Evolutionary conservation across 2,888 invertebrate genomes (phyloP), one percentile per base, ranked within the genome.

Genomic region (Poecilobothrus nobilitatus): DNA sequence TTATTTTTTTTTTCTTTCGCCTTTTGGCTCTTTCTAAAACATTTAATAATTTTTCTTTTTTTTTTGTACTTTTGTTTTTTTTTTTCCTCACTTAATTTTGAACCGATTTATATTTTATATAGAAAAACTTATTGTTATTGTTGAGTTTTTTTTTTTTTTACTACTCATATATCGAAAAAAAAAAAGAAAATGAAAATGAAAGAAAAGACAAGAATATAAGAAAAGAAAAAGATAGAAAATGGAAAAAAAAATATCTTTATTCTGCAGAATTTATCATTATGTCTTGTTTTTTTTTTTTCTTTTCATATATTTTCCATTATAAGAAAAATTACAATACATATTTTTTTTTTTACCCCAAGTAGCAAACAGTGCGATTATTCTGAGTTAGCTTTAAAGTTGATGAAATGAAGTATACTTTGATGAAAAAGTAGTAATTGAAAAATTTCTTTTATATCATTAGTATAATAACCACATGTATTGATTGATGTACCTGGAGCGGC

Each of bases 271-370:
- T 53, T 53, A 53, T 53, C 53, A 53, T 53, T 18, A 53, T 53
- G 53, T 53, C 15, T 53, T 53, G 3, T 15, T 18, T 53, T 15
- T 53, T 6, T 53, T 18, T 12, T 53, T 53, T 53, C 7, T 53
- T 53, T 18, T 53, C 53, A 53, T 18, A 53, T 53, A 53, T 53
- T 53, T n/a, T 53, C 53, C 53, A 53, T 53, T 53, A 53, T 53
- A 53, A 53, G 37, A 6, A 15, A 53, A 53, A 53, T 53, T 53
- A 53, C 5, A 27, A 27, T 53, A 53, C 7, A n/a, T n/a, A n/a
- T n/a, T n/a, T n/a, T n/a, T n/a, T n/a, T 53, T 53, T 53, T 53
- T 53, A n/a, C 7, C 41, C 53, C 53, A 53, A 6, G 53, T 53
- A 53, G 53, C 53, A 53, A 15, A 53, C 7, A 53, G 12, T n/a